phyloP scores from a whole-genome alignment of 2,113 vertebrate species.

The Hyaena hyaena region DNA sequence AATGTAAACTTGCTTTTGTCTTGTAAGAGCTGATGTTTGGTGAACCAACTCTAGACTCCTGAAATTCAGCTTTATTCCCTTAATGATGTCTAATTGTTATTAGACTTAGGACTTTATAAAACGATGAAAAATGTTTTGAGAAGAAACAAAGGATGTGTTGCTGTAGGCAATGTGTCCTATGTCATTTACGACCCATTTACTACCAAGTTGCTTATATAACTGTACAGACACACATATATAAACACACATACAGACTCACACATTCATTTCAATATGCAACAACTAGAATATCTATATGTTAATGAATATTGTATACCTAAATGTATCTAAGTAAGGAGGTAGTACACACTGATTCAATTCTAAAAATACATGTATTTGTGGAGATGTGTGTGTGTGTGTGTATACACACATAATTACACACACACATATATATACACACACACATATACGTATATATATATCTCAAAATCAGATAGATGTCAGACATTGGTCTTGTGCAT shows the following conservation, averaged over 20 bases:
- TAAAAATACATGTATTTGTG: not conserved
- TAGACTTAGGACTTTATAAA: not conserved
- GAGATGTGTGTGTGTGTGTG: too few relatives aligned
- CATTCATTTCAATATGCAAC: not conserved
- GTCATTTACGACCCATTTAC: not conserved
- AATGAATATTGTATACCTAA: not conserved
- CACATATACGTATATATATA: not conserved
- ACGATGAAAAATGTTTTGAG: not conserved
- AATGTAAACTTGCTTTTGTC: not conserved
- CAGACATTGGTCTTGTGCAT: not conserved
- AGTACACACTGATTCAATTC: not conserved
- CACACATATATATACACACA: too few relatives aligned
- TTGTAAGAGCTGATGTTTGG: not conserved
- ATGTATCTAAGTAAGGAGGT: not conserved
- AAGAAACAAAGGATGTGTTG: not conserved
- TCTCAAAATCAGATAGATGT: not conserved
- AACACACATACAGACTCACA: not conserved
- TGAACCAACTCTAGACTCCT: not conserved
- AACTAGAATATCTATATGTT: not conserved
- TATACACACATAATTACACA: not conserved
- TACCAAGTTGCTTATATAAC: not conserved
- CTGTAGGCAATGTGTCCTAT: not conserved
- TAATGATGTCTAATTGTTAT: not conserved
- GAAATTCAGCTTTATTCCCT: not conserved
- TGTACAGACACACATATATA: fast-evolving